phyloP scores from a whole-genome alignment of 2,113 vertebrate genomes.

The Gobio gobio region DNA sequence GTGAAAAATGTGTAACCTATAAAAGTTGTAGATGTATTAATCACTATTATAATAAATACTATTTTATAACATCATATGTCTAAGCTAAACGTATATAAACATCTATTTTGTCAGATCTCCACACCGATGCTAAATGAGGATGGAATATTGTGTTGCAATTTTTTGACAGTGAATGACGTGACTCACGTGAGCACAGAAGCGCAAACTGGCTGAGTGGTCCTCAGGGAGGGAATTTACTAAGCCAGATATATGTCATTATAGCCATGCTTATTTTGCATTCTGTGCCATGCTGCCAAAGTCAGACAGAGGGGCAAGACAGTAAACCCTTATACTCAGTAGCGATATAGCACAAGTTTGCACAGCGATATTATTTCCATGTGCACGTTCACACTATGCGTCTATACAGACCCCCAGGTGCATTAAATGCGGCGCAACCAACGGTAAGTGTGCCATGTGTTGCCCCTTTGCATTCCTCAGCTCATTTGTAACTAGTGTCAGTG shows the following conservation, averaged over 20 bases:
- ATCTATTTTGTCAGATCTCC: background rate
- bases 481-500: constrained; percentile 69
- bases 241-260: constrained; percentile 48
- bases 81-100: background rate
- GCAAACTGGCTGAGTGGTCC: constrained; percentile 31
- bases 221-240: constrained; percentile 46
- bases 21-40: background rate
- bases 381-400: constrained; percentile 46
- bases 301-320: constrained; percentile 26
- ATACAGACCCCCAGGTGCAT: constrained; percentile 55
- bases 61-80: background rate
- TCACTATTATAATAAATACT: too few relatives aligned
- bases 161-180: constrained; percentile 50
- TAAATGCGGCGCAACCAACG: constrained; percentile 59
- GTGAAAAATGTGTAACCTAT: background rate
- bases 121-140: constrained; percentile 5
- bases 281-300: constrained; percentile 19
- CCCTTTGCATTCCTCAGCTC: constrained; percentile 65
- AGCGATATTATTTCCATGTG: constrained; percentile 53
- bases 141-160: constrained; percentile 37
- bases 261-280: constrained; percentile 25
- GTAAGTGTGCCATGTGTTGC: constrained; percentile 61
- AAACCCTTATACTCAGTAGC: constrained; percentile 36
- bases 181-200: constrained; percentile 40
- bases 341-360: constrained; percentile 54